Evolutionary conservation across 2,888 invertebrate species (phyloP).

Genomic region (Eremobia ochroleuca): DNA sequence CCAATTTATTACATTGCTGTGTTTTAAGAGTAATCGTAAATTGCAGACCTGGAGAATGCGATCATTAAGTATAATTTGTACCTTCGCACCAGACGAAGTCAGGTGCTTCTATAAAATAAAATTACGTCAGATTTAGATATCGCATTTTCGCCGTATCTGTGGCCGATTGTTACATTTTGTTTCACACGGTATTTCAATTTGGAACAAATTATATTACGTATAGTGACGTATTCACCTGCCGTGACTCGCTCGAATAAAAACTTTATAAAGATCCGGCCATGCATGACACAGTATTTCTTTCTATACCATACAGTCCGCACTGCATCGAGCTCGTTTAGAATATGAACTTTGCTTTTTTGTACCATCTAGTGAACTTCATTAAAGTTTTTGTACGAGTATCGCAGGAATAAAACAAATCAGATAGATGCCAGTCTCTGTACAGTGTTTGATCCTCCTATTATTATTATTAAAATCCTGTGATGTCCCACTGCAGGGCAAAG

Average conservation of each 20-base stretch:
- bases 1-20: conserved; percentile 1
- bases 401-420: not conserved
- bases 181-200: conserved; percentile 64
- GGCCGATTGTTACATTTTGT: conserved; percentile 55
- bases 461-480: too few relatives aligned
- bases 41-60: conserved; percentile 1
- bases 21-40: not conserved
- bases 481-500: too few relatives aligned
- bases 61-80: conserved; percentile 31
- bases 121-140: conserved; percentile 23
- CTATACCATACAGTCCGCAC: conserved; percentile 51
- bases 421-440: not conserved
- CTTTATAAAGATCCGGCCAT: conserved; percentile 76
- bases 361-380: conserved; percentile 4
- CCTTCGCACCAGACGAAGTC: conserved; percentile 4
- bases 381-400: conserved; percentile 21
- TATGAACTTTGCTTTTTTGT: conserved; percentile 64
- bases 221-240: conserved; percentile 69
- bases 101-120: conserved; percentile 33
- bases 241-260: conserved; percentile 75
- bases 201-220: conserved; percentile 53
- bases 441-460: not conserved
- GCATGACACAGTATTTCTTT: conserved; percentile 74
- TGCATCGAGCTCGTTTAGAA: conserved; percentile 73
- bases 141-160: conserved; percentile 22